These are phyloP conservation scores for Drosophila saltans DNA, from an alignment of 1,140 invertebrate species.

Conservation along the genomic window DNA sequence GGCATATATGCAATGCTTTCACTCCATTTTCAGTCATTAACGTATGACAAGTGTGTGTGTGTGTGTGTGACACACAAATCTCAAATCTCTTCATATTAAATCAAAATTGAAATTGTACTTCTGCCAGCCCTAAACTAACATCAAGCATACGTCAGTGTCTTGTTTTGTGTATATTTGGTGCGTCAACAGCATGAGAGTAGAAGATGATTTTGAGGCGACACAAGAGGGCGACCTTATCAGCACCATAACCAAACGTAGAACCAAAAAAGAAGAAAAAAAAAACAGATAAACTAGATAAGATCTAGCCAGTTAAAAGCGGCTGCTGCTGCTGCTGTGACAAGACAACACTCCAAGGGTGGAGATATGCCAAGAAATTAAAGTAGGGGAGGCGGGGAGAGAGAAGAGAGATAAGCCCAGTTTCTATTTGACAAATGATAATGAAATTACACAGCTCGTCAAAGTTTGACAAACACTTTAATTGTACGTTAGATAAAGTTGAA, in stretches of 20 bases:
- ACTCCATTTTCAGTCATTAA: too few relatives aligned
- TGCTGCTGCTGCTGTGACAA: slow-evolving; percentile 28
- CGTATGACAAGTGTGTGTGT: not conserved
- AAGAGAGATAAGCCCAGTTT: slow-evolving; percentile 8
- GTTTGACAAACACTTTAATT: slow-evolving; percentile 65
- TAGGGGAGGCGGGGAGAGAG: not conserved
- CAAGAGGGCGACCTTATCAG: slow-evolving; percentile 58
- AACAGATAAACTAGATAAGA: not conserved
- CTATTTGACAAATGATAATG: slow-evolving; percentile 45
- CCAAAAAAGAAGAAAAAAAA: slow-evolving; percentile 1
- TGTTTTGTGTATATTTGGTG: slow-evolving; percentile 7
- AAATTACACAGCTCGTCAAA: slow-evolving; percentile 52
- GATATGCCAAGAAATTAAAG: not conserved
- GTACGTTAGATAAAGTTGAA: slow-evolving; percentile 18
- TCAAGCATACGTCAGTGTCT: slow-evolving; percentile 30
- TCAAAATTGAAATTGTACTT: slow-evolving; percentile 13
- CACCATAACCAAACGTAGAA: slow-evolving; percentile 43
- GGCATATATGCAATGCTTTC: too few relatives aligned
- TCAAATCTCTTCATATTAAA: slow-evolving; percentile 2
- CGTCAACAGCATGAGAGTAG: slow-evolving; percentile 23
- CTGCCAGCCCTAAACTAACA: slow-evolving; percentile 4
- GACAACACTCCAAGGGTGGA: not conserved
- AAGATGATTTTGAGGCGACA: slow-evolving; percentile 36
- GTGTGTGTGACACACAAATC: not conserved
- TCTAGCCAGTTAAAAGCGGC: slow-evolving; percentile 10